Percentiles rank a stretch among this genome's conserved stretches.
These are phyloP conservation scores for Chiloscyllium plagiosum DNA, from an alignment of 2,113 vertebrate genomes.

Conservation along the genomic window DNA sequence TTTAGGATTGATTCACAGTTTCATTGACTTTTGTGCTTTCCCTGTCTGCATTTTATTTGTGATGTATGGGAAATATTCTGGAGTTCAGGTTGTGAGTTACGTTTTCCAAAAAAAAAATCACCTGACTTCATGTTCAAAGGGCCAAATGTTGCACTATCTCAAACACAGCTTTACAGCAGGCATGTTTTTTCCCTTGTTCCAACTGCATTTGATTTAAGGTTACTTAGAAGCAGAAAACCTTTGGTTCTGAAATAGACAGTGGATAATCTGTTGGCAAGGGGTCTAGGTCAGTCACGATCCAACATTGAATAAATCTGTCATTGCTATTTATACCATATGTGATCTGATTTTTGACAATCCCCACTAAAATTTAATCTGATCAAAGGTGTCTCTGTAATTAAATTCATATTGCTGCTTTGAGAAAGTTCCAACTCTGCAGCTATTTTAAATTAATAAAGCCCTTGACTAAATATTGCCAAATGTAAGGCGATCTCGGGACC, in stretches of 20 bases:
- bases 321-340: conserved; percentile 34
- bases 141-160: background rate
- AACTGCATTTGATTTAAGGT: conserved; percentile 32
- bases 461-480: conserved; percentile 19
- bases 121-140: background rate
- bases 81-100: background rate
- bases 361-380: conserved; percentile 17
- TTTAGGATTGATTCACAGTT: background rate
- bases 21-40: background rate
- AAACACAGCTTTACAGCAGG: background rate
- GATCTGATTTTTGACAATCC: conserved; percentile 17
- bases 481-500: conserved; percentile 38
- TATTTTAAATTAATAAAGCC: conserved; percentile 35
- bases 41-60: background rate
- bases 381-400: conserved; percentile 40
- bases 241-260: conserved; percentile 30
- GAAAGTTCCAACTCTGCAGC: conserved; percentile 23
- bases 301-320: conserved; percentile 19
- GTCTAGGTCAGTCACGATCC: background rate
- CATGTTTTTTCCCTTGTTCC: background rate
- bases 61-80: background rate
- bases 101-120: background rate
- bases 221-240: background rate
- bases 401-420: conserved; percentile 39
- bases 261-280: conserved; percentile 17